phyloP scores from a whole-genome alignment of 2,797 vertebrate species.

The Pachyuromys duprasi region DNA sequence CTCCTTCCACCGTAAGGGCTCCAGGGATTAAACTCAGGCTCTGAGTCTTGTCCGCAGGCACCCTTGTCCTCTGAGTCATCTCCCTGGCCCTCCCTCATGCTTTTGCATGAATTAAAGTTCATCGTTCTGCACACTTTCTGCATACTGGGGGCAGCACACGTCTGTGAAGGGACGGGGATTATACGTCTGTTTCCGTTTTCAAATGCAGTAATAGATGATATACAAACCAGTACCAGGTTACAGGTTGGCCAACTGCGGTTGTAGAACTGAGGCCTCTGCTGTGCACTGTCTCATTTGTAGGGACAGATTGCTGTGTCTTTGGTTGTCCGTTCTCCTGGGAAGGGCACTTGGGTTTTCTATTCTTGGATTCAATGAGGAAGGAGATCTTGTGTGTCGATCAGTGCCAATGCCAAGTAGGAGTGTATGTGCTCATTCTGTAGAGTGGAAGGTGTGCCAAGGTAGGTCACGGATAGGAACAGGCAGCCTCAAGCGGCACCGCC shows the following conservation, averaged over 20 bases:
- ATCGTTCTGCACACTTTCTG: neutral
- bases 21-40: neutral
- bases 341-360: neutral
- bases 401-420: neutral
- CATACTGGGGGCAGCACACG: neutral
- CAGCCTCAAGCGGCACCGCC: neutral
- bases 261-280: neutral
- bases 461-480: accelerated
- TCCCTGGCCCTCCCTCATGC: neutral
- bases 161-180: neutral
- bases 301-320: neutral
- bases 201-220: neutral
- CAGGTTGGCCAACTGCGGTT: neutral
- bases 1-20: neutral
- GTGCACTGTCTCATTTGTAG: neutral
- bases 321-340: neutral
- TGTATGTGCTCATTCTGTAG: neutral
- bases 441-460: neutral
- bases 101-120: neutral
- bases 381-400: neutral
- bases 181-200: neutral
- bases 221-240: neutral
- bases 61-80: neutral
- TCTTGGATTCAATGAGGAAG: neutral
- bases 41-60: neutral